Evolutionary conservation across 2,797 vertebrate species (phyloP).

Genomic region (Anas bahamensis): DNA sequence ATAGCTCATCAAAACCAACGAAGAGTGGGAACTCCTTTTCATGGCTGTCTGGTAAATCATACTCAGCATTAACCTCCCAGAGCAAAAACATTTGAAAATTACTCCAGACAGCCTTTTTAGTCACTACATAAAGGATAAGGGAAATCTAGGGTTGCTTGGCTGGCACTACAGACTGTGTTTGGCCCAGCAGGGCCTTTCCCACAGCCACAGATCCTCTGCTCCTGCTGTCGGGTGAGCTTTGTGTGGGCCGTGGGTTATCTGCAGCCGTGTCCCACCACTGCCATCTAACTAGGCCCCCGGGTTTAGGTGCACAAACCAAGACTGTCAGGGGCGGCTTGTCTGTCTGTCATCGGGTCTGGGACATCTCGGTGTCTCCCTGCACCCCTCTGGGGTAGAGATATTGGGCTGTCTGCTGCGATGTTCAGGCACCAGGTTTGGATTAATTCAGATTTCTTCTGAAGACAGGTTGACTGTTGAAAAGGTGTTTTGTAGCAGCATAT

Average conservation of each 20-base stretch:
- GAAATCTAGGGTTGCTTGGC: neutral
- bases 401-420: neutral
- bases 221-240: neutral
- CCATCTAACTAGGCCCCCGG: neutral
- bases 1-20: neutral
- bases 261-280: neutral
- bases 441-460: neutral
- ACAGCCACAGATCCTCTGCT: neutral
- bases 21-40: neutral
- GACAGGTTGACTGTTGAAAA: neutral
- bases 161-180: neutral
- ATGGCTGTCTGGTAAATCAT: neutral
- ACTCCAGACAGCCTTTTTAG: neutral
- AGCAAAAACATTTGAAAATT: neutral
- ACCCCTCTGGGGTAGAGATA: neutral
- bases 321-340: accelerated
- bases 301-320: too few species aligned
- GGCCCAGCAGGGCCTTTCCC: neutral
- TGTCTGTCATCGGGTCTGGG: accelerated
- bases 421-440: neutral
- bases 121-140: neutral
- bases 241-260: neutral
- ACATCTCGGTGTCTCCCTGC: accelerated
- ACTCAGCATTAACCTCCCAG: neutral
- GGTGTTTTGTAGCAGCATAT: neutral